Conservation (phyloP, 2,888 invertebrate species). For the Hymenopus coronatus region DNA sequence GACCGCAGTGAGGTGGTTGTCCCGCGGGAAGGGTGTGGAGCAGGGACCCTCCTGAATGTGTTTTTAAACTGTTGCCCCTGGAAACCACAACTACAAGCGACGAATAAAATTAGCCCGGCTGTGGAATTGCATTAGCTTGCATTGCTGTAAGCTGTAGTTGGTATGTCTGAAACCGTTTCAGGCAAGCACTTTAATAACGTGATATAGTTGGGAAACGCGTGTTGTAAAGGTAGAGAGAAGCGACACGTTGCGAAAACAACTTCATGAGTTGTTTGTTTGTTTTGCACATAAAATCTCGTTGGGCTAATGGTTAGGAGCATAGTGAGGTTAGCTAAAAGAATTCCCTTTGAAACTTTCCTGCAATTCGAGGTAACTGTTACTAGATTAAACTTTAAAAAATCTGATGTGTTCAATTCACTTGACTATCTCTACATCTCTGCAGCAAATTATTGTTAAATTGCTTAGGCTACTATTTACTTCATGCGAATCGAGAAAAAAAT, state of each 20-base stretch:
- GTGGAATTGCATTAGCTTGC: not conserved
- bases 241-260: not conserved
- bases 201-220: not conserved
- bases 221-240: not conserved
- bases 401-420: no score
- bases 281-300: not conserved
- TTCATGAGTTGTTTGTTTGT: not conserved
- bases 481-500: no score
- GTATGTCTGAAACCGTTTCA: not conserved
- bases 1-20: not conserved
- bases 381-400: no score
- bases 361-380: no score
- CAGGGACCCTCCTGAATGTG: not conserved
- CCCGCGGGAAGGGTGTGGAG: not conserved
- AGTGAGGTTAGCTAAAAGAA: no score
- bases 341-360: no score
- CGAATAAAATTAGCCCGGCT: not conserved
- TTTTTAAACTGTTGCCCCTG: not conserved
- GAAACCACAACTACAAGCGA: not conserved
- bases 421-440: no score
- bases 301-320: not conserved
- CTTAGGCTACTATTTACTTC: no score
- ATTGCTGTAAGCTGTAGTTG: not conserved
- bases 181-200: not conserved
- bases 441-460: no score